These are phyloP conservation scores for Patella pellucida DNA, from an alignment of 2,888 invertebrate genomes.

Conservation along the genomic window DNA sequence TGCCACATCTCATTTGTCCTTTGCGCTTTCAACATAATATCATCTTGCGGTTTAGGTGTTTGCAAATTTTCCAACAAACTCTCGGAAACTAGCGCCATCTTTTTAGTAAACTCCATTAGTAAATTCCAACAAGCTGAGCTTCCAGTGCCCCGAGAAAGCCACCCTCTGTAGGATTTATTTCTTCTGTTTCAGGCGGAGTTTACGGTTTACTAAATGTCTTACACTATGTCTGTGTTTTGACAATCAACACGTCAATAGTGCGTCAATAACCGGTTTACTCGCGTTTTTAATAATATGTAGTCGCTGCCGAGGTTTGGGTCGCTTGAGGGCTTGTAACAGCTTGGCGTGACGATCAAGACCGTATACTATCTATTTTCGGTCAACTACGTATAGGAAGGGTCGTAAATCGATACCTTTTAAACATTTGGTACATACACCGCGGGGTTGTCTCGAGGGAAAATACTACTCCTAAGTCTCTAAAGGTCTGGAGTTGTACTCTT, in stretches of 20 bases:
- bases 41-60: no score
- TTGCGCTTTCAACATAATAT: no score
- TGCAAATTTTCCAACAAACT: no score
- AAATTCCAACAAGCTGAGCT: not conserved
- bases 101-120: no score
- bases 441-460: conserved; percentile 19
- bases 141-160: not conserved
- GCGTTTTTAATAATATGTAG: conserved; percentile 7
- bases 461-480: no score
- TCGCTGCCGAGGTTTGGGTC: not conserved
- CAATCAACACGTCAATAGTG: conserved; percentile 9
- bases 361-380: not conserved
- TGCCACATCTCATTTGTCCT: no score
- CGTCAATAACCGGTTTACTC: not conserved
- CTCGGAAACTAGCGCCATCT: no score
- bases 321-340: not conserved
- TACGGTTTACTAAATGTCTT: not conserved
- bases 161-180: conserved; percentile 9
- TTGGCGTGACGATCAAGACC: not conserved
- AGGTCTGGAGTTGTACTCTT: no score
- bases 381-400: no score
- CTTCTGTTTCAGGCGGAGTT: not conserved
- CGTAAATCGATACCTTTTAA: no score
- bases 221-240: not conserved
- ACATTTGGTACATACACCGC: conserved; percentile 16